Evolutionary conservation across 2,797 vertebrate species (phyloP), one percentile per base, ranked within the genome.

Genomic region (Vipera latastei): DNA sequence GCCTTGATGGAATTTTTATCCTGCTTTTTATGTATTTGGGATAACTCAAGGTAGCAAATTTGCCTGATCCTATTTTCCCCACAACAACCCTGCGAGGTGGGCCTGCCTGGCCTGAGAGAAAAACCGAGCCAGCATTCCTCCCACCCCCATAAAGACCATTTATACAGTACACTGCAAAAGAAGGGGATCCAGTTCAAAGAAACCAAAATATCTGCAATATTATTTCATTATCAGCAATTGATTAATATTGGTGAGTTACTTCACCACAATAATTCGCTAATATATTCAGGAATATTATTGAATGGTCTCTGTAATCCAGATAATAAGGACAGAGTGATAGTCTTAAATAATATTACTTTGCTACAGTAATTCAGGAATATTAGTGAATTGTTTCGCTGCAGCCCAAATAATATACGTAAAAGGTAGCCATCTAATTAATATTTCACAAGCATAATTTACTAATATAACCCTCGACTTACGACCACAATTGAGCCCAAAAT

Each of bases 381-480:
- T 11, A 63, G 3, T 63, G 61, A 63, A 69, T 32, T 32, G 6
- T 69, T 69, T 32, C 65, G 16, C 65, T 69, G 1, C 65, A 16
- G 7, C 32, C 65, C n/a, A 32, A 7, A 73, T 73, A 73, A 63
- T 8, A 13, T 13, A 26, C 12, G 7, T 22, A 63, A 63, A n/a
- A 63, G 61, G 61, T 13, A 63, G 28, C 51, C 9, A 9, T 53
- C 26, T 12, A 63, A 28, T 28, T 63, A 63, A 63, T 63, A 63
- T 63, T 63, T 63, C 26, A n/a, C 26, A n/a, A 32, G 32, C 32
- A n/a, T n/a, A n/a, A n/a, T 6, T 13, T 4, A n/a, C 26, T n/a
- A 65, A 6, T 65, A 6, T n/a, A 6, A 14, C 14, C 63, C 61
- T n/a, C 61, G 1, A 0, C 0, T n/a, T n/a, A 13, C 0, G 12